phyloP scores from a whole-genome alignment of 2,797 vertebrate species.

The Pyrocephalus nanus region DNA sequence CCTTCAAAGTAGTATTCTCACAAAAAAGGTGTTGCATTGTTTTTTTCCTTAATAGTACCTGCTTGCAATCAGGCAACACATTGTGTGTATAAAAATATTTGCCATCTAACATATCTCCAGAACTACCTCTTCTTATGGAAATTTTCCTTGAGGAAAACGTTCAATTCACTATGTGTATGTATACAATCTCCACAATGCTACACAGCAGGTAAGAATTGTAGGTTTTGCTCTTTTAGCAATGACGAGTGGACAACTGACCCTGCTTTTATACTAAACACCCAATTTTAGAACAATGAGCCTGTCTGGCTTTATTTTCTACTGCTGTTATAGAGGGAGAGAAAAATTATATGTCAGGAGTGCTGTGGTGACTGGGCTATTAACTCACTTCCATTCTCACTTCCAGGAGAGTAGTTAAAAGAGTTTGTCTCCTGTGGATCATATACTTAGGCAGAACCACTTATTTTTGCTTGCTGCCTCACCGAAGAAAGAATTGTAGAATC shows the following conservation, averaged over 20 bases:
- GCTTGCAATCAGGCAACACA: not conserved
- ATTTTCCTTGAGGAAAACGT: not conserved
- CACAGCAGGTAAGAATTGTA: not conserved
- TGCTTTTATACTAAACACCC: not conserved
- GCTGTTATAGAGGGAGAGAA: not conserved
- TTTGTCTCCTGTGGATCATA: not conserved
- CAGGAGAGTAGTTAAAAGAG: not conserved
- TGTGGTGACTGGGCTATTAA: not conserved
- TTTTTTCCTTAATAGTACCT: not conserved
- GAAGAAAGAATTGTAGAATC: accelerated
- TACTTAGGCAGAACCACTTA: not conserved
- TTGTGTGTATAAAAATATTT: not conserved
- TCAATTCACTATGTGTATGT: not conserved
- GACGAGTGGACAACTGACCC: accelerated
- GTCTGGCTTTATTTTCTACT: not conserved
- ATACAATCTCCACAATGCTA: not conserved
- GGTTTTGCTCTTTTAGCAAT: not conserved
- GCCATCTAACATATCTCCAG: not conserved
- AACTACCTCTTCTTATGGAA: not conserved
- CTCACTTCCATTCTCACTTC: not conserved
- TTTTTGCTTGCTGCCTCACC: not conserved
- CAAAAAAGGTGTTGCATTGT: not conserved
- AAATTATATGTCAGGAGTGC: not conserved
- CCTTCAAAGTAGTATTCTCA: not conserved
- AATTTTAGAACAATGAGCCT: not conserved